Evolutionary conservation across 2,888 invertebrate genomes (phyloP), one percentile per base, ranked within the genome.

Genomic region (Schrankia costaestrigalis): DNA sequence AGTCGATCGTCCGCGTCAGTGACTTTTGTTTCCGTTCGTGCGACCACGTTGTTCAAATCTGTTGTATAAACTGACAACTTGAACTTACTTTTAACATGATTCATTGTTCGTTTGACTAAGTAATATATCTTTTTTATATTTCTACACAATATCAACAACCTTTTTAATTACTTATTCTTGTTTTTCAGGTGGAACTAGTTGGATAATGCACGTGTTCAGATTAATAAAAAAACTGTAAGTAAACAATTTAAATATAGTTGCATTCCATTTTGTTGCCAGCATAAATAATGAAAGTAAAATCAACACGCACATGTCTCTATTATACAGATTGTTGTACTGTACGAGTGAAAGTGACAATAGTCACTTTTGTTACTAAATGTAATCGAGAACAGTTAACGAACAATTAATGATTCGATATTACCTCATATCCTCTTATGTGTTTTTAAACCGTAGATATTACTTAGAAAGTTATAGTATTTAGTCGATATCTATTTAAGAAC

Each of bases 1-100:
- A 54, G 57, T 63, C 42, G 43, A 58, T 57, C 62, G 46, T 56
- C 62, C 81, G 78, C 82, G 69, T 78, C 79, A 79, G 72, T 71
- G 66, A 69, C 77, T 73, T 73, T 66, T 71, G 69, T 59, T 69
- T 61, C 66, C 71, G 69, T 58, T 69, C 62, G 57, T 63, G 71
- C 61, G 73, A 13, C 66, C 63, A 66, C 70, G 65, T 69, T 73
- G 59, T 58, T 57, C 38, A 53, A 14, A 46, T 39, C 41, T 47
- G 14, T 35, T 54, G 44, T 47, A 46, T 37, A 29, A 55, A 53
- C 44, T 55, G 41, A 50, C n/a, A n/a, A 49, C 49, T 41, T 53
- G 38, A 52, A 51, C 47, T 53, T 43, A 55, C 46, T 56, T 50
- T 43, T 34, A 31, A 34, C 41, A 60, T 79, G 75, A 79, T 61